Percentiles rank a stretch among this genome's conserved stretches.
These are phyloP conservation scores for Chanos chanos DNA, from an alignment of 2,797 vertebrate species.

Conservation along the genomic window DNA sequence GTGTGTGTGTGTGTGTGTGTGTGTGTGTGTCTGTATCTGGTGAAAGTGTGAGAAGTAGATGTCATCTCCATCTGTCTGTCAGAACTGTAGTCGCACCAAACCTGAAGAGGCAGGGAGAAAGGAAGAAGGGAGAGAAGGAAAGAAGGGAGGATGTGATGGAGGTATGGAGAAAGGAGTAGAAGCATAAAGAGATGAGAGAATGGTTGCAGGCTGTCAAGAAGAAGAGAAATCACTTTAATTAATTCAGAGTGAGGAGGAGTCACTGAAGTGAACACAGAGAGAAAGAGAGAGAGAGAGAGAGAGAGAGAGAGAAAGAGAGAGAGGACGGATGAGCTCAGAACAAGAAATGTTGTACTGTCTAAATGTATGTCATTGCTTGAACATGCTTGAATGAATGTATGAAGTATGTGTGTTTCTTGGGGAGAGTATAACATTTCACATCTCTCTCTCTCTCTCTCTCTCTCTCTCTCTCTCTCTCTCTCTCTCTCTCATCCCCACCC, in stretches of 20 bases:
- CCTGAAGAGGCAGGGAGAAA: neutral
- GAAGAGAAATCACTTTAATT: conserved; percentile 8
- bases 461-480: too few species aligned
- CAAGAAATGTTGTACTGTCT: neutral
- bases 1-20: conserved; percentile 1
- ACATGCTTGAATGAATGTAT: neutral
- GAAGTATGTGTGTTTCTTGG: neutral
- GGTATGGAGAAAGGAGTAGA: neutral
- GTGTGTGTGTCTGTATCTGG: neutral
- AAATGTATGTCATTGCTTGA: neutral
- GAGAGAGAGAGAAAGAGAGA: neutral
- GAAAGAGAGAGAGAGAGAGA: neutral
- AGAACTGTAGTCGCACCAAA: neutral
- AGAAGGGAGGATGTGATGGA: neutral
- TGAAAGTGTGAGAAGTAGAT: neutral
- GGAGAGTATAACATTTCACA: too few species aligned
- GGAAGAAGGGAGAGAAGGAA: neutral
- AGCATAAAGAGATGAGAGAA: neutral
- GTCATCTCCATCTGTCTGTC: conserved; percentile 4
- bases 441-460: too few species aligned
- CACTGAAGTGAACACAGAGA: neutral
- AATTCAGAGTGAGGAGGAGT: neutral
- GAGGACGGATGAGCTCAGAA: neutral
- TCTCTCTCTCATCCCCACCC: too few species aligned
- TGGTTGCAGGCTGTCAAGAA: neutral